Percentiles rank a stretch among this genome's conserved stretches.
phyloP scores from a whole-genome alignment of 2,797 vertebrate genomes.

The Sparidentex hasta region DNA sequence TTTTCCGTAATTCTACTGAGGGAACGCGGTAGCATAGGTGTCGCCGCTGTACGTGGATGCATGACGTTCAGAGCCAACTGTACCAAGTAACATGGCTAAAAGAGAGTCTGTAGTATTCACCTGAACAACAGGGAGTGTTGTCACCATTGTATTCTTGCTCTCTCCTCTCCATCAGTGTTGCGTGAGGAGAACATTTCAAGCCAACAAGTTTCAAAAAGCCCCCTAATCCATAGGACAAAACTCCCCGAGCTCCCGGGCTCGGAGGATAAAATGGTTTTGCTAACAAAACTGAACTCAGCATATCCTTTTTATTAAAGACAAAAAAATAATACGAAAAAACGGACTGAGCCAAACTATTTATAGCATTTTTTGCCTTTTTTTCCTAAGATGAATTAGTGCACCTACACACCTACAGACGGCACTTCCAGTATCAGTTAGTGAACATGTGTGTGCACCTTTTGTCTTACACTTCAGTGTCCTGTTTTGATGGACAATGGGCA shows the following conservation, averaged over 20 bases:
- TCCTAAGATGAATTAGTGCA: slow-evolving; percentile 48
- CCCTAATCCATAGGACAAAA: slow-evolving; percentile 41
- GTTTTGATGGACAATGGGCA: slow-evolving; percentile 57
- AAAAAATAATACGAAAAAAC: slow-evolving; percentile 20
- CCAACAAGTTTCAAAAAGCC: slow-evolving; percentile 32
- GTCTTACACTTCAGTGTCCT: slow-evolving; percentile 65
- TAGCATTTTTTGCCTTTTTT: slow-evolving; percentile 66
- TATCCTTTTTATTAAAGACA: slow-evolving; percentile 56
- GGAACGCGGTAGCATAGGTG: slow-evolving; percentile 63
- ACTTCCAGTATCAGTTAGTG: slow-evolving; percentile 52
- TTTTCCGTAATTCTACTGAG: slow-evolving; percentile 51
- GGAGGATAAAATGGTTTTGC: slow-evolving; percentile 50
- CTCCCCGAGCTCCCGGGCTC: slow-evolving; percentile 14
- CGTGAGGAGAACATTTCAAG: slow-evolving; percentile 23
- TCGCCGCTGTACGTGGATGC: slow-evolving; percentile 49
- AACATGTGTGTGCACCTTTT: slow-evolving; percentile 54
- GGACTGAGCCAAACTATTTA: slow-evolving; percentile 77
- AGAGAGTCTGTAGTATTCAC: slow-evolving; percentile 38
- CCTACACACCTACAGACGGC: background rate
- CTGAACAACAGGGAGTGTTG: slow-evolving; percentile 29
- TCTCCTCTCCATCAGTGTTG: slow-evolving; percentile 35
- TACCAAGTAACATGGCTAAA: slow-evolving; percentile 24
- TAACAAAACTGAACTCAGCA: slow-evolving; percentile 65
- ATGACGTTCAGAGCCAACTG: slow-evolving; percentile 44
- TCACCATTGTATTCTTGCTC: slow-evolving; percentile 26